Percentiles rank a stretch among this genome's conserved stretches.
Evolutionary conservation across 1,140 invertebrate species (phyloP).

Genomic region (Gonatopus flavifemur): DNA sequence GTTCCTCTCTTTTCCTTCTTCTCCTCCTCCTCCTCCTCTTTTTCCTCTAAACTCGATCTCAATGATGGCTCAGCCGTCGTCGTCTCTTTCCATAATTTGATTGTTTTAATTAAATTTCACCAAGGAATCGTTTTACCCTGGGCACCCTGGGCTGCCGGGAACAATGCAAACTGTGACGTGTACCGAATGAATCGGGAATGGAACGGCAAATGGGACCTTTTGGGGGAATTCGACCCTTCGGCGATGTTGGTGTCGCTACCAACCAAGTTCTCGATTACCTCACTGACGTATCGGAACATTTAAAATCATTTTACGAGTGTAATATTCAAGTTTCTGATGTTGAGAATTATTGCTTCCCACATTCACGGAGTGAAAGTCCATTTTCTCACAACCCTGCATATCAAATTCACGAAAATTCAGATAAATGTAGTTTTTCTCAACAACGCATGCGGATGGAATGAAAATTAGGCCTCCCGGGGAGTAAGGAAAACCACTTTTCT

Average conservation of each 20-base stretch:
- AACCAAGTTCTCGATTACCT: too few relatives aligned
- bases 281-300: too few relatives aligned
- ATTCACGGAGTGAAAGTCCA: too few relatives aligned
- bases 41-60: constrained; percentile 31
- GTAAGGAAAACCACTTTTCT: constrained; percentile 21
- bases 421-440: too few relatives aligned
- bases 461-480: constrained; percentile 31
- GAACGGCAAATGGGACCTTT: constrained; percentile 40
- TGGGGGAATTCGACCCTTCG: too few relatives aligned
- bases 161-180: constrained; percentile 57
- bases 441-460: constrained; percentile 40
- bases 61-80: constrained; percentile 46
- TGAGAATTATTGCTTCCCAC: too few relatives aligned
- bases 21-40: constrained; percentile 31
- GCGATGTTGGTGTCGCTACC: too few relatives aligned
- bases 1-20: constrained; percentile 27
- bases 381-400: too few relatives aligned
- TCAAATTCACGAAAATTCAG: too few relatives aligned
- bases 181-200: constrained; percentile 50
- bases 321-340: too few relatives aligned
- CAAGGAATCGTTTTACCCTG: constrained; percentile 54
- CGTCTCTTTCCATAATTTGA: constrained; percentile 56
- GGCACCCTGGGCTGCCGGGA: constrained; percentile 49
- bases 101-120: constrained; percentile 61
- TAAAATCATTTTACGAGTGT: too few relatives aligned